A percentile compares a stretch with the other conserved stretches of the same genome.
phyloP scores from a whole-genome alignment of 2,888 invertebrate species.

The Eulithis prunata region DNA sequence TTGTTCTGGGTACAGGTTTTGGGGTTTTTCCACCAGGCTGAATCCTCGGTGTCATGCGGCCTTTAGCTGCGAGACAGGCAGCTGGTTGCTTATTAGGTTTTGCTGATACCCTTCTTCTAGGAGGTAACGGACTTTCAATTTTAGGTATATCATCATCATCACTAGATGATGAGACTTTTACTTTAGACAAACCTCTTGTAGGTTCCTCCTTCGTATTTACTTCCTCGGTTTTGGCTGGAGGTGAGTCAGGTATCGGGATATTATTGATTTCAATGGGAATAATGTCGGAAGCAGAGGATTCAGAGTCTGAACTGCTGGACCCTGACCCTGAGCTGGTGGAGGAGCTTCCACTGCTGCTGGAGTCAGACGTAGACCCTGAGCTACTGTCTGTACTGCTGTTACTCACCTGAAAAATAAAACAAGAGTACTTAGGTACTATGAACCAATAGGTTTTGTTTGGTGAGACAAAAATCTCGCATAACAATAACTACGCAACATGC shows the following conservation, averaged over 20 bases:
- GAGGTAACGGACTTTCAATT: constrained; percentile 64
- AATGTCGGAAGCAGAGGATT: constrained; percentile 86
- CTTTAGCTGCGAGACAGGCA: constrained; percentile 84
- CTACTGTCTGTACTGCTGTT: constrained; percentile 86
- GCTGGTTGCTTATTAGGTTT: constrained; percentile 84
- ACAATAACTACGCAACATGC: too few species aligned
- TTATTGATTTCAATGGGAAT: constrained; percentile 52
- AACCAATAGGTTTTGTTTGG: too few species aligned
- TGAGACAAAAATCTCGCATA: too few species aligned
- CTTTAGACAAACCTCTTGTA: constrained; percentile 69
- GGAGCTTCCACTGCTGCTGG: constrained; percentile 87
- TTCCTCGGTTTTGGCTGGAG: constrained; percentile 66
- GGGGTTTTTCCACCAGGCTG: constrained; percentile 74
- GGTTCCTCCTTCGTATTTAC: constrained; percentile 67
- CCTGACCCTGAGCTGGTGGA: constrained; percentile 89
- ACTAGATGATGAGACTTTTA: constrained; percentile 83
- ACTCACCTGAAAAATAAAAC: constrained; percentile 62
- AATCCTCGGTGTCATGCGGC: constrained; percentile 61
- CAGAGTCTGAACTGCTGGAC: constrained; percentile 88
- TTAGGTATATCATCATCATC: constrained; percentile 85
- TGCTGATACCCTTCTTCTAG: constrained; percentile 78
- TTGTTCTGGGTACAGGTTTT: constrained; percentile 69
- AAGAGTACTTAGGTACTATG: too few species aligned
- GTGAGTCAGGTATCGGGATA: constrained; percentile 61
- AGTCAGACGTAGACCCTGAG: constrained; percentile 88